Evolutionary conservation across 2,888 invertebrate species (phyloP).

Genomic region (Polymixis flavicincta): DNA sequence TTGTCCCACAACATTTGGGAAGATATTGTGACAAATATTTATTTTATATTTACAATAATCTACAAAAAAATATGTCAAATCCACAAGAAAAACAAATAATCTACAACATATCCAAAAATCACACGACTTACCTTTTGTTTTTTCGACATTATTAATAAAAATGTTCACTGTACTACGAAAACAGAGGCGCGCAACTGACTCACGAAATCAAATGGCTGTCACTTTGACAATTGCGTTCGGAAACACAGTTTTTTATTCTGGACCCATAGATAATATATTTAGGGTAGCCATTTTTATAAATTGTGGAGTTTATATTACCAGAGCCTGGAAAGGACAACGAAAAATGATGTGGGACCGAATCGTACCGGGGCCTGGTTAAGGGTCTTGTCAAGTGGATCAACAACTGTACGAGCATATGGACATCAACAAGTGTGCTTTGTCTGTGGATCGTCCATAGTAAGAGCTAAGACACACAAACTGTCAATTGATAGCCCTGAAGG

Average conservation of each 20-base stretch:
- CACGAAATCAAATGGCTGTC: constrained; percentile 33
- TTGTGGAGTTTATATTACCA: background rate
- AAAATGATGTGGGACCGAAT: background rate
- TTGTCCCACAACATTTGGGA: constrained; percentile 32
- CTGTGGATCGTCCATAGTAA: no score
- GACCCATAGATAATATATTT: constrained; percentile 36
- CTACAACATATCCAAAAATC: constrained; percentile 36
- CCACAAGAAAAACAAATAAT: constrained; percentile 39
- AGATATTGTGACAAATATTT: constrained; percentile 17
- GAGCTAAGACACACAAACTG: no score
- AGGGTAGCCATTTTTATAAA: constrained; percentile 33
- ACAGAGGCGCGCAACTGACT: constrained; percentile 29
- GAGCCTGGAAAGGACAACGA: constrained; percentile 13
- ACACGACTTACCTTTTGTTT: constrained; percentile 33
- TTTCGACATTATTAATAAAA: constrained; percentile 38
- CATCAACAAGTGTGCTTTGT: no score
- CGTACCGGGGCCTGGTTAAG: no score
- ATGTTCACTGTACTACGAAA: constrained; percentile 37
- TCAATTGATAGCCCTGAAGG: no score
- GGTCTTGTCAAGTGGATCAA: no score
- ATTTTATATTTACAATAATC: no score
- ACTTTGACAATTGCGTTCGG: constrained; percentile 37
- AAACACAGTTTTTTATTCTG: constrained; percentile 26
- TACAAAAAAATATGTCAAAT: background rate
- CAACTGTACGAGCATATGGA: no score